phyloP scores from a whole-genome alignment of 2,797 vertebrate genomes.

The Sphaeramia orbicularis region DNA sequence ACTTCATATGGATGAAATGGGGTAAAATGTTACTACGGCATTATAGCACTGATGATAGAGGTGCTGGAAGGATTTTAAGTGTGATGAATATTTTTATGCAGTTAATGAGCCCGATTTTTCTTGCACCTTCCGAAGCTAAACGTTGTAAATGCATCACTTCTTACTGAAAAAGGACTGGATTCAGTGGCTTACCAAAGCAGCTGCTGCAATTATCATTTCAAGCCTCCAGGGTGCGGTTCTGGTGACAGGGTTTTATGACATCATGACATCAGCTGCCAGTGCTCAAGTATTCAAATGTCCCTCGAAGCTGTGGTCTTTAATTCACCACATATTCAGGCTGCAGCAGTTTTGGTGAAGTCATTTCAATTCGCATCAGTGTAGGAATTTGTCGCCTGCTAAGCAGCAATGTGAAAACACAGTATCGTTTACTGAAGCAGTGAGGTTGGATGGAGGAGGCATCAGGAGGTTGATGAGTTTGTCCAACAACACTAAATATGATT shows the following conservation, averaged over 20 bases:
- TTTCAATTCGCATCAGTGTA: background rate
- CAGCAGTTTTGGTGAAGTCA: background rate
- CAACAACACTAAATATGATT: background rate
- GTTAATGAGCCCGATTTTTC: slow-evolving; percentile 11
- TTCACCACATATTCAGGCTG: background rate
- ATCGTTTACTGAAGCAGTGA: slow-evolving; percentile 11
- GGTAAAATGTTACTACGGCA: slow-evolving; percentile 1
- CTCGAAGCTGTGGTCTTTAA: slow-evolving; percentile 25
- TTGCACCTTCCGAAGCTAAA: slow-evolving; percentile 2
- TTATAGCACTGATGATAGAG: slow-evolving; percentile 17
- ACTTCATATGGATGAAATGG: background rate
- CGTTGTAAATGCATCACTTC: background rate
- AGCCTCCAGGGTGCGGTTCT: slow-evolving; percentile 52
- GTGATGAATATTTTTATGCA: background rate
- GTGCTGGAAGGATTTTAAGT: slow-evolving; percentile 23
- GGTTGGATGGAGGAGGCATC: background rate
- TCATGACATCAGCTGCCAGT: slow-evolving; percentile 32
- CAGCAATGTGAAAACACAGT: slow-evolving; percentile 13
- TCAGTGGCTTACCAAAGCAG: slow-evolving; percentile 35
- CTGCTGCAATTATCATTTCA: slow-evolving; percentile 56
- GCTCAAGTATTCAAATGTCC: slow-evolving; percentile 25
- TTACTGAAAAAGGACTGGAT: slow-evolving; percentile 25
- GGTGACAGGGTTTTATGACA: slow-evolving; percentile 49
- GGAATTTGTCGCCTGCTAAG: background rate
- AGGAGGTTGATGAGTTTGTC: background rate